A percentile compares a stretch with the other conserved stretches of the same genome.
Conservation (phyloP, 2,888 invertebrate genomes). For the Leptinotarsa tumamoca region DNA sequence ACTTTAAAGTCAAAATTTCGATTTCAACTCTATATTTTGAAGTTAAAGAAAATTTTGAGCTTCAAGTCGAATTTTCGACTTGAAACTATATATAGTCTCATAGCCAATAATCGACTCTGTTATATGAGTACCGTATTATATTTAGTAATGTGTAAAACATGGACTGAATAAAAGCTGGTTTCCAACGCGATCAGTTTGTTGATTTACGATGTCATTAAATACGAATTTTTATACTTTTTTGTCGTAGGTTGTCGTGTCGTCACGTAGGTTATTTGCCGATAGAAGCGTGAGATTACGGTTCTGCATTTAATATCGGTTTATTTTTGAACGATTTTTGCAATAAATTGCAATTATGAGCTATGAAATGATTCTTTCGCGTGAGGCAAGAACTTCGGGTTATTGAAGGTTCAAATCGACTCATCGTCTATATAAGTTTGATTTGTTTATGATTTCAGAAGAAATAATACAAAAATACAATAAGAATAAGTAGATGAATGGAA, state of each 20-base stretch:
- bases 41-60: too few species aligned
- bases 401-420: conserved; percentile 6
- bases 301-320: conserved; percentile 21
- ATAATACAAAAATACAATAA: background rate
- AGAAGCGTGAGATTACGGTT: conserved; percentile 19
- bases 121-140: too few species aligned
- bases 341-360: conserved; percentile 12
- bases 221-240: conserved; percentile 6
- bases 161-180: background rate
- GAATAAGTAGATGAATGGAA: background rate
- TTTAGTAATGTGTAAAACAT: background rate
- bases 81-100: too few species aligned
- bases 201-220: conserved; percentile 1
- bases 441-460: background rate
- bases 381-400: conserved; percentile 1
- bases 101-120: too few species aligned
- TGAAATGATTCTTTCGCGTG: conserved; percentile 23
- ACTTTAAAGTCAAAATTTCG: too few species aligned
- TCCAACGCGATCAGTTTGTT: background rate
- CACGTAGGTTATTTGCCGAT: conserved; percentile 22
- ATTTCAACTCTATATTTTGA: too few species aligned
- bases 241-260: conserved; percentile 18
- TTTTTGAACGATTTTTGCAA: conserved; percentile 20
- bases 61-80: too few species aligned
- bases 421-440: background rate